Conservation (phyloP, 2,113 vertebrate species). For the Progne subis region DNA sequence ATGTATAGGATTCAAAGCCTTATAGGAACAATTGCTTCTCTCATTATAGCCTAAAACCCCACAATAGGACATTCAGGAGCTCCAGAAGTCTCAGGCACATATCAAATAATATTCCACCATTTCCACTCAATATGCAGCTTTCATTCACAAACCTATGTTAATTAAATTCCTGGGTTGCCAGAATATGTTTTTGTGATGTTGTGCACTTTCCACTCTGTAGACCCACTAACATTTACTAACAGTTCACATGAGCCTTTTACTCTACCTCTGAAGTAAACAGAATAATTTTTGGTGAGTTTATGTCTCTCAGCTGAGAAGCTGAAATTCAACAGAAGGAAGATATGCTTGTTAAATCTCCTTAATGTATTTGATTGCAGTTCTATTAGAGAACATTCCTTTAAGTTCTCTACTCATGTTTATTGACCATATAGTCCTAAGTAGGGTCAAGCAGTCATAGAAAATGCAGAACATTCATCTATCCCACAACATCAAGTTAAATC, state of each 20-base stretch:
- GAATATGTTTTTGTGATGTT: background rate
- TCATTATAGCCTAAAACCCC: background rate
- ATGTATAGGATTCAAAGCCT: background rate
- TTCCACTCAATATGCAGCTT: background rate
- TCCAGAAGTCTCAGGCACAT: background rate
- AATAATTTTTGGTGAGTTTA: background rate
- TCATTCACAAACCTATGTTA: background rate
- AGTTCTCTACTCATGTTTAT: background rate
- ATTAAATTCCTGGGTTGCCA: background rate
- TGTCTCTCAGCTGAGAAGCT: background rate
- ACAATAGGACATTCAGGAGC: background rate
- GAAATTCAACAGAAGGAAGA: background rate
- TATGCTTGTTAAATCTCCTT: background rate
- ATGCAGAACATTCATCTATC: background rate
- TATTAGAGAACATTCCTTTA: background rate
- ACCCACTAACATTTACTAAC: background rate
- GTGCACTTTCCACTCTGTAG: background rate
- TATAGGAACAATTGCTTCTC: background rate
- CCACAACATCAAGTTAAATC: background rate
- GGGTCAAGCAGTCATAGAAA: background rate
- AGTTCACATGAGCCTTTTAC: background rate
- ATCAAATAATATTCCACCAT: fast-evolving
- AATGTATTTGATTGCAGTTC: background rate
- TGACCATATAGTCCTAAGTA: background rate
- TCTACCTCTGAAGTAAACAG: background rate